Percentiles rank a stretch among this genome's conserved stretches.
phyloP scores from a whole-genome alignment of 2,888 invertebrate species.

The Cetonia aurata region DNA sequence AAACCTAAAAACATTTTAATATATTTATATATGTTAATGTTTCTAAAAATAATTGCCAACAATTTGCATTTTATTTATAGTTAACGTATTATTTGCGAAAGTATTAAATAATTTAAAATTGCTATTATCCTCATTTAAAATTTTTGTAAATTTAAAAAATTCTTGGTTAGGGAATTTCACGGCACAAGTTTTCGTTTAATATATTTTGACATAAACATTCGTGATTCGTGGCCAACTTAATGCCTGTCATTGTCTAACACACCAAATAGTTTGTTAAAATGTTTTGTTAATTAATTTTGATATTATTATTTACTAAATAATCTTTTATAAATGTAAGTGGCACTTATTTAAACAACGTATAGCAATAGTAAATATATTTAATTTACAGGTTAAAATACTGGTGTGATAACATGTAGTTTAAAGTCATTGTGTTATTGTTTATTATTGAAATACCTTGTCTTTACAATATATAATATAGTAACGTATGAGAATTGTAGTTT shows the following conservation, averaged over 20 bases:
- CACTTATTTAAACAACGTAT: slow-evolving; percentile 3
- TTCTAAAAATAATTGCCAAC: no score
- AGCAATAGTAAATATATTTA: slow-evolving; percentile 1
- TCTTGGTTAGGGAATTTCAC: slow-evolving; percentile 8
- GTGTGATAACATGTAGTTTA: slow-evolving; percentile 29
- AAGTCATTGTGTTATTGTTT: slow-evolving; percentile 41
- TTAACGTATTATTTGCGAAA: no score
- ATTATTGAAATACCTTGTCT: slow-evolving; percentile 26
- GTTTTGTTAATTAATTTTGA: slow-evolving; percentile 53
- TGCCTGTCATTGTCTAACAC: slow-evolving; percentile 52
- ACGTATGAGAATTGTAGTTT: slow-evolving; percentile 16
- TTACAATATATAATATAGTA: slow-evolving; percentile 14
- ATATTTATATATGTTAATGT: no score
- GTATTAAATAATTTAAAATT: no score
- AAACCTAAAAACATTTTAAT: no score
- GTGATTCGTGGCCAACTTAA: slow-evolving; percentile 36
- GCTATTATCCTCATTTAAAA: no score
- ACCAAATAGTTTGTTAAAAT: slow-evolving; percentile 53
- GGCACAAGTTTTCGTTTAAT: background rate
- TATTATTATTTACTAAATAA: slow-evolving; percentile 37
- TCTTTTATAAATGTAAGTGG: slow-evolving; percentile 44
- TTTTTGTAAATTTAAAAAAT: no score
- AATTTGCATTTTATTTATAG: no score
- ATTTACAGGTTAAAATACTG: slow-evolving; percentile 34
- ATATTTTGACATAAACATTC: slow-evolving; percentile 16